A percentile compares a stretch with the other conserved stretches of the same genome.
Evolutionary conservation across 1,140 invertebrate species (phyloP).

Genomic region (Anoplophora glabripennis): DNA sequence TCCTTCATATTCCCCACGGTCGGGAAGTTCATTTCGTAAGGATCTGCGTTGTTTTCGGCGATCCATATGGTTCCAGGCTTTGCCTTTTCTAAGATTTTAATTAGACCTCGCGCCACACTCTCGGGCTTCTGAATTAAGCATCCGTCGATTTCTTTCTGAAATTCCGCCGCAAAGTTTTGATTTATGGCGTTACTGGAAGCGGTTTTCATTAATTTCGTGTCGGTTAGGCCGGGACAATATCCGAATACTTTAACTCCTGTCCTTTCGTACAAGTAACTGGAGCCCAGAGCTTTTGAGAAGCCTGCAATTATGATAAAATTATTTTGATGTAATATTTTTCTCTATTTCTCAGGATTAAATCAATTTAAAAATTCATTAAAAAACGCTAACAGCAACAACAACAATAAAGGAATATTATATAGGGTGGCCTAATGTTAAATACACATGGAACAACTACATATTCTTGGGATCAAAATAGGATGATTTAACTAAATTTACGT

Average conservation of each 20-base stretch:
- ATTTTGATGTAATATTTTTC: too few species aligned
- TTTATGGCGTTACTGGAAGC: conserved; percentile 33
- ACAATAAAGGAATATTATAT: too few species aligned
- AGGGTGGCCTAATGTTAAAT: too few species aligned
- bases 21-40: conserved; percentile 39
- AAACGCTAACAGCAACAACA: too few species aligned
- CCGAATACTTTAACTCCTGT: conserved; percentile 39
- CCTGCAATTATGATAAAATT: conserved; percentile 35
- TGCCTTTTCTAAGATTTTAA: conserved; percentile 29
- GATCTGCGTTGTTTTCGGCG: conserved; percentile 36
- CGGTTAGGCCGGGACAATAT: conserved; percentile 36
- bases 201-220: conserved; percentile 31
- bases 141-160: conserved; percentile 35
- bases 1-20: conserved; percentile 10
- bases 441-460: too few species aligned
- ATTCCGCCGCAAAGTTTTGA: conserved; percentile 33
- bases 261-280: conserved; percentile 28
- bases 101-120: conserved; percentile 33
- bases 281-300: conserved; percentile 53
- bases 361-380: too few species aligned
- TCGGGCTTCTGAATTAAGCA: conserved; percentile 26
- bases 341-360: too few species aligned
- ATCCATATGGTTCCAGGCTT: conserved; percentile 43
- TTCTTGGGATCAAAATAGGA: too few species aligned
- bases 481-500: too few species aligned